phyloP scores from a whole-genome alignment of 2,888 invertebrate genomes.

The Uropetala carovei region DNA sequence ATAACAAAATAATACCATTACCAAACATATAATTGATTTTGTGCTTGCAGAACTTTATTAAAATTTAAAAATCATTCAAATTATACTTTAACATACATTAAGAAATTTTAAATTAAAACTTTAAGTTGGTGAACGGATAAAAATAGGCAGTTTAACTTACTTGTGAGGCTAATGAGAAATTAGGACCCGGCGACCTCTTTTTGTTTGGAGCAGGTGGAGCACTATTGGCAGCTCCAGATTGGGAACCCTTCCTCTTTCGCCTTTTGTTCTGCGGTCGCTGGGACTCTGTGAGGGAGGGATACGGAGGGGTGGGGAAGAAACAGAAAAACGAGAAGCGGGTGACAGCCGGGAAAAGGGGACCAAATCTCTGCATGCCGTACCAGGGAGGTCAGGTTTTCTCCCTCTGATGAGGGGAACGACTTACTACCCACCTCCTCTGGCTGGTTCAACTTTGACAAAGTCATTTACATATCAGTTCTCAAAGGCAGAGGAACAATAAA shows the following conservation, averaged over 20 bases:
- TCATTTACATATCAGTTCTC: neutral
- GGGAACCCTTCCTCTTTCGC: constrained; percentile 96
- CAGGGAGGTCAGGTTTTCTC: neutral
- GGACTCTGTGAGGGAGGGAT: constrained; percentile 81
- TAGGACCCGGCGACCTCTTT: constrained; percentile 97
- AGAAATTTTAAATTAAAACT: no score
- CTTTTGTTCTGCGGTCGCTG: constrained; percentile 96
- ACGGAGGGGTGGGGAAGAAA: constrained; percentile 33
- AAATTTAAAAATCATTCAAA: no score
- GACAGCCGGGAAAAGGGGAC: constrained; percentile 33
- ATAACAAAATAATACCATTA: no score
- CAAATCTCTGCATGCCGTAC: neutral
- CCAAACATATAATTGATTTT: no score
- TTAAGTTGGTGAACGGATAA: no score
- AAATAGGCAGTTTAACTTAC: constrained; percentile 75
- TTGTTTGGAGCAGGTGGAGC: constrained; percentile 93
- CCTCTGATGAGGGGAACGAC: neutral
- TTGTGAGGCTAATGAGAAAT: constrained; percentile 96
- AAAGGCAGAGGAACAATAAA: neutral
- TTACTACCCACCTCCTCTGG: neutral
- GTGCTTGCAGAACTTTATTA: no score
- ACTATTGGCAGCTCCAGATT: constrained; percentile 88
- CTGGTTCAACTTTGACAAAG: neutral
- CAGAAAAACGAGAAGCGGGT: constrained; percentile 50
- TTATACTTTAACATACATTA: no score